These are phyloP conservation scores for Nematolebias whitei DNA, from an alignment of 2,113 vertebrate genomes.

Conservation along the genomic window DNA sequence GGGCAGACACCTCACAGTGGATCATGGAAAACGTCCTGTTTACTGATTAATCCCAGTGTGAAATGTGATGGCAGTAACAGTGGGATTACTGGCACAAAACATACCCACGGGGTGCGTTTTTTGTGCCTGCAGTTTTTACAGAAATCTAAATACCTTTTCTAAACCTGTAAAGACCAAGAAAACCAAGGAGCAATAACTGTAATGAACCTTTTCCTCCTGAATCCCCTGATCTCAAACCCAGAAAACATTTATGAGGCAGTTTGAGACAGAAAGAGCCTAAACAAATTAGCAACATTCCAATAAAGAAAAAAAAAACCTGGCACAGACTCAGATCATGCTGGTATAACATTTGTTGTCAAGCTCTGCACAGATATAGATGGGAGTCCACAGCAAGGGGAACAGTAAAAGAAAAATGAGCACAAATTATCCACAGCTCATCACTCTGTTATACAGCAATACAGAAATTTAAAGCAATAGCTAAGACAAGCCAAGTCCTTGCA, in stretches of 20 bases:
- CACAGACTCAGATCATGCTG: not conserved
- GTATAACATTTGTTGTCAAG: rapidly evolving
- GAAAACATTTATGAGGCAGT: not conserved
- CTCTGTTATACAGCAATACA: not conserved
- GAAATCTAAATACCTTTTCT: no score
- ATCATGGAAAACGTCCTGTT: not conserved
- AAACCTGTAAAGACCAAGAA: not conserved
- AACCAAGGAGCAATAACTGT: not conserved
- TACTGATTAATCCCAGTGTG: constrained; percentile 7
- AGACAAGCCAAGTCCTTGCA: not conserved
- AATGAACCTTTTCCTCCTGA: no score
- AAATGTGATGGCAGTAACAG: not conserved
- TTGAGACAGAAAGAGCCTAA: not conserved
- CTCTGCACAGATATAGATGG: not conserved
- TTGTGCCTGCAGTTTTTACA: not conserved
- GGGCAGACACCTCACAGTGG: not conserved
- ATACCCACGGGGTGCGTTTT: not conserved
- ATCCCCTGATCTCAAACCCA: rapidly evolving
- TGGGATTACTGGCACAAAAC: not conserved
- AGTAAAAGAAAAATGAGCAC: no score
- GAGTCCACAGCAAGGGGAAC: not conserved
- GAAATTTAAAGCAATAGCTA: not conserved
- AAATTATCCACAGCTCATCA: not conserved
- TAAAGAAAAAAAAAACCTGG: not conserved
- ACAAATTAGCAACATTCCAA: not conserved